phyloP scores from a whole-genome alignment of 2,797 vertebrate genomes.

The Acrossocheilus fasciatus region DNA sequence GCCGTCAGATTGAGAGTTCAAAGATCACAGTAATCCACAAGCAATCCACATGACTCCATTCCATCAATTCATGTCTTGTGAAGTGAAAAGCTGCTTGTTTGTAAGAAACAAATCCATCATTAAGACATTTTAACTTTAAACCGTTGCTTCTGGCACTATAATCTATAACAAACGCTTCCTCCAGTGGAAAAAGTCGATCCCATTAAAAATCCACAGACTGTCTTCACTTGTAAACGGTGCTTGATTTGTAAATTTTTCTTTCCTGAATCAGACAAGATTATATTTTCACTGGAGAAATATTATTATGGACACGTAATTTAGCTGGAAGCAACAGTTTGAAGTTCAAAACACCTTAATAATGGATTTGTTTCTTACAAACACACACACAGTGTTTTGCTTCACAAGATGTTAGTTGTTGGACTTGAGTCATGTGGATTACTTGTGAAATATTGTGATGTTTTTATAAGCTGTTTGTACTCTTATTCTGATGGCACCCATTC shows the following conservation, averaged over 20 bases:
- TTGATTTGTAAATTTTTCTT: background rate
- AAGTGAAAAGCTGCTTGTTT: conserved; percentile 5
- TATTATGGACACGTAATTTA: background rate
- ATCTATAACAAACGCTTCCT: background rate
- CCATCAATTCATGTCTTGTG: background rate
- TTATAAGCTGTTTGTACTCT: background rate
- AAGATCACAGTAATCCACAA: background rate
- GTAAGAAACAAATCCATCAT: background rate
- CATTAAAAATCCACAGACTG: background rate
- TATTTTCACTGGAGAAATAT: background rate
- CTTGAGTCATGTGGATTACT: background rate
- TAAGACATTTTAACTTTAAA: background rate
- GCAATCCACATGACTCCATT: background rate
- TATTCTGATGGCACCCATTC: too few relatives aligned
- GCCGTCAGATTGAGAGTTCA: background rate
- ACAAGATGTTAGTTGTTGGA: background rate
- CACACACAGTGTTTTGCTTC: background rate
- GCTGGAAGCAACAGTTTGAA: background rate
- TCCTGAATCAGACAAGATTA: background rate
- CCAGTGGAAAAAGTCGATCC: background rate
- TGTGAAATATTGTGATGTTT: background rate
- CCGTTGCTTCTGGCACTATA: background rate
- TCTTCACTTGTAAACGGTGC: background rate
- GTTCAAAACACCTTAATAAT: background rate
- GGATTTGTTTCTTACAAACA: background rate